Evolutionary conservation across 2,113 vertebrate genomes (phyloP).

Genomic region (Hymenochirus boettgeri): DNA sequence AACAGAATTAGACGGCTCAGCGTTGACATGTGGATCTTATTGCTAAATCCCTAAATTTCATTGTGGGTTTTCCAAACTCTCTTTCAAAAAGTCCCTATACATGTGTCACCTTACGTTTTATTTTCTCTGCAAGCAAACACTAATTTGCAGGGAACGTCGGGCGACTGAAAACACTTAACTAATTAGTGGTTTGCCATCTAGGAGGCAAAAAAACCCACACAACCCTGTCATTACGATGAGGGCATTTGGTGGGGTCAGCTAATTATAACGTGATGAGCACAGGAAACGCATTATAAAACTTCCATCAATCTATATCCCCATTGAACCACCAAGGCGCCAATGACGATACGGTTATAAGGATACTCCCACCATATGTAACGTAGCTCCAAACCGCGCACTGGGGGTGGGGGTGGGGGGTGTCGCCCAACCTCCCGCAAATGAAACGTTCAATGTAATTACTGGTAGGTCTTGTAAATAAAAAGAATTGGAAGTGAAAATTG

Average conservation of each 20-base stretch:
- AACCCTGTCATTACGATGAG: constrained; percentile 77
- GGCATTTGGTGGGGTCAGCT: constrained; percentile 89
- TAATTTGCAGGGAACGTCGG: constrained; percentile 69
- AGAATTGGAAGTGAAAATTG: constrained; percentile 85
- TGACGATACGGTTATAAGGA: too few relatives aligned
- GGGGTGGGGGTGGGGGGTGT: constrained; percentile 72
- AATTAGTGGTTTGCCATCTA: constrained; percentile 90
- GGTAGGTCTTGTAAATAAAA: constrained; percentile 98
- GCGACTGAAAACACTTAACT: constrained; percentile 91
- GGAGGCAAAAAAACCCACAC: constrained; percentile 88
- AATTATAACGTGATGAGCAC: constrained; percentile 91
- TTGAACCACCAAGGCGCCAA: constrained; percentile 78
- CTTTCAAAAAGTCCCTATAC: too few relatives aligned
- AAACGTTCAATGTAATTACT: constrained; percentile 98
- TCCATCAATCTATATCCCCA: constrained; percentile 71
- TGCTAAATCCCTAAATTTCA: too few relatives aligned
- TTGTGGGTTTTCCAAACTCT: too few relatives aligned
- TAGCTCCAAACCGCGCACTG: too few relatives aligned
- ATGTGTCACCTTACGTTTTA: too few relatives aligned
- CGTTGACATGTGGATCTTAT: too few relatives aligned
- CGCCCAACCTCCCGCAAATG: constrained; percentile 88
- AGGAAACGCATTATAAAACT: constrained; percentile 76
- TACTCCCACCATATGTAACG: constrained; percentile 72
- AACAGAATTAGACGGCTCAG: too few relatives aligned
- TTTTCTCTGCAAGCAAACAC: constrained; percentile 69